Base-by-base conservation (phyloP, 2,797 vertebrate species). In the Gymnoscopelus microlampas region DNA sequence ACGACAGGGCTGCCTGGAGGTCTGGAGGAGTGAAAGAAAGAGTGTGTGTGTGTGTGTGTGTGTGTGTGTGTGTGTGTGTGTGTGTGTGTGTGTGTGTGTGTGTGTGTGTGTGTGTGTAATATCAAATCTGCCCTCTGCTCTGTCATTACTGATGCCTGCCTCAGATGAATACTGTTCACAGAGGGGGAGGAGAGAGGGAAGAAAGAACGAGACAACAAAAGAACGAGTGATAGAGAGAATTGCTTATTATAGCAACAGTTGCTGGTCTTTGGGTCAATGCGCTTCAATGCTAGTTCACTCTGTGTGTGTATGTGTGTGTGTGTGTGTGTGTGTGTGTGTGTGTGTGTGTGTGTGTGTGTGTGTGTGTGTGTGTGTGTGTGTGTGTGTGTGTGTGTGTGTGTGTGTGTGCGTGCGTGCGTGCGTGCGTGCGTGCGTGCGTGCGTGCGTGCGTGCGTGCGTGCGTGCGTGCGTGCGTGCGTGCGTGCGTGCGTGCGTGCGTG, bases 131-230 rank as follows among this genome's bases (percentile, higher is more conserved):
- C 70, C 66, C 60, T 66, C 76, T 26, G 68, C 78, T n/a, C 57
- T 24, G 35, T 32, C 19, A 59, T n/a, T 77, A 86, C 81, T 4
- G 80, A 89, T 7, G 74, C 53, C 15, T 1, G 76, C 70, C 88
- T 88, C 85, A 63, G 63, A 83, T 87, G 73, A 78, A 83, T 44
- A 50, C 4, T 61, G 60, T 60, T n/a, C 61, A 68, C 56, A 69
- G 62, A 14, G 58, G 26, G 19, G 55, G 29, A 32, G 1, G 19
- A 19, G 19, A 19, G 19, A 19, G 19, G 19, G 19, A 19, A 32
- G 29, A 32, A 32, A 32, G 32, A 35, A 35, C 5, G 32, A 35
- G 32, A 35, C 4, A 35, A 35, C 6, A 5, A 29, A 3, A 29
- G 26, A 29, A 29, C 26, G 26, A 29, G 2, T 29, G 26, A 19